A percentile compares a stretch with the other conserved stretches of the same genome.
phyloP scores from a whole-genome alignment of 2,888 invertebrate species.

The Coenonympha arcania region DNA sequence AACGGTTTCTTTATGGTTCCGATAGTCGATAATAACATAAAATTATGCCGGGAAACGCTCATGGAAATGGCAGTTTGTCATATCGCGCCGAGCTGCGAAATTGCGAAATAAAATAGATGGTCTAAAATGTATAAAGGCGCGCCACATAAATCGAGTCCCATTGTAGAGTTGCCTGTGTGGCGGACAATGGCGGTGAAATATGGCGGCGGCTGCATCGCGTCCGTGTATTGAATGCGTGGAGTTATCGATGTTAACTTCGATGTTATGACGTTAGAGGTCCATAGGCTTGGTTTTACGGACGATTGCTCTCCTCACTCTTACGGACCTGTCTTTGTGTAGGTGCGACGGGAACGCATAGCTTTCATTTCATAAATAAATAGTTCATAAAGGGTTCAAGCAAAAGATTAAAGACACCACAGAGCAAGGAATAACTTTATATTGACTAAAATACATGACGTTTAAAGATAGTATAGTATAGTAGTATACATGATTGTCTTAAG shows the following conservation, averaged over 20 bases:
- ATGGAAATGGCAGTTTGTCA: slow-evolving; percentile 18
- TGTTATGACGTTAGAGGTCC: not conserved
- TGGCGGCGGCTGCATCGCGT: slow-evolving; percentile 34
- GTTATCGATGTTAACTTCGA: not conserved
- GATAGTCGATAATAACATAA: slow-evolving; percentile 6
- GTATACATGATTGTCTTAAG: too few species aligned
- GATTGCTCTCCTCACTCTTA: too few species aligned
- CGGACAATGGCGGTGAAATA: slow-evolving; percentile 49
- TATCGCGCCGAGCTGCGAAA: slow-evolving; percentile 14
- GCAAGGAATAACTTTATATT: too few species aligned
- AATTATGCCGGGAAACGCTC: slow-evolving; percentile 3
- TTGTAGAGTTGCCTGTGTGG: slow-evolving; percentile 47
- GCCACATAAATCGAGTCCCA: slow-evolving; percentile 40
- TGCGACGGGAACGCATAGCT: too few species aligned
- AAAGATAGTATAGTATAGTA: too few species aligned
- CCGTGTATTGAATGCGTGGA: slow-evolving; percentile 41
- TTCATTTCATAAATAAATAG: too few species aligned
- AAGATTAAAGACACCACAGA: too few species aligned
- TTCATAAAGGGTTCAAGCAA: too few species aligned
- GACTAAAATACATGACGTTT: too few species aligned
- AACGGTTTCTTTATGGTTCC: not conserved
- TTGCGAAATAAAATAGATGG: slow-evolving; percentile 27
- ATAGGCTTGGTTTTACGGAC: not conserved
- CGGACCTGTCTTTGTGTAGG: too few species aligned
- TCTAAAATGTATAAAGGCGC: slow-evolving; percentile 24